Base-by-base conservation (phyloP, 2,113 vertebrate species). In the Nycticorax nycticorax region DNA sequence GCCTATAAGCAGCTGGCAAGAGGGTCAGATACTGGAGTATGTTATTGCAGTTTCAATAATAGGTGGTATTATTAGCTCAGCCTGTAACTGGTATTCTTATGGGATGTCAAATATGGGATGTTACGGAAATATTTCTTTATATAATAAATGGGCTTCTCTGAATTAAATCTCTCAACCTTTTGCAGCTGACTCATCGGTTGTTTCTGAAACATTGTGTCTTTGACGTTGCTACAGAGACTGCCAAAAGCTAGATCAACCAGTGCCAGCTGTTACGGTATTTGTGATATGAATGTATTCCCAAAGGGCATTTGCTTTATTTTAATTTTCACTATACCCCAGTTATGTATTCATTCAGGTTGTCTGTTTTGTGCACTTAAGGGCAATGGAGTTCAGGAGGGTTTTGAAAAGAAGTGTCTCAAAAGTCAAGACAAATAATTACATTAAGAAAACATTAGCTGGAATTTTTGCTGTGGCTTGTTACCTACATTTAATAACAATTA, bases 41-140 rank as follows among this genome's bases (percentile, higher is more conserved):
- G 28, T 57, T 92, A 47, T 32, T 50, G 41, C 60, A 82, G 47
- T 88, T 92, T 92, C 75, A 63, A 5, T 79, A 89, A 37, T 73
- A 91, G 20, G 11, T 62, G 37, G 32, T 96, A 82, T 53, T 92
- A 92, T 82, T 95, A 95, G 92, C 62, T 91, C 87, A 85, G 66
- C 23, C 43, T 76, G 52, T 87, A 91, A 39, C 57, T 75, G 66
- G n/a, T 83, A 76, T 71, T 76, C 89, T 85, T 87, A 95, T 28
- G 50, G 76, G 91, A 93, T 67, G 59, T 90, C 83, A 94, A 84
- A 88, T 41, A 73, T 6, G 78, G 41, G 52, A 94, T 52, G 85
- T 89, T 91, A 85, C 1, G n/a, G 91, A 95, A 96, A 89, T 89
- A 71, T 96, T 95, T 92, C 37, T 82, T 97, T 95, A 79, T 94